These are phyloP conservation scores for Heliocidaris erythrogramma DNA, from an alignment of 35 echinoderm and acorn worm genomes.

Conservation along the genomic window DNA sequence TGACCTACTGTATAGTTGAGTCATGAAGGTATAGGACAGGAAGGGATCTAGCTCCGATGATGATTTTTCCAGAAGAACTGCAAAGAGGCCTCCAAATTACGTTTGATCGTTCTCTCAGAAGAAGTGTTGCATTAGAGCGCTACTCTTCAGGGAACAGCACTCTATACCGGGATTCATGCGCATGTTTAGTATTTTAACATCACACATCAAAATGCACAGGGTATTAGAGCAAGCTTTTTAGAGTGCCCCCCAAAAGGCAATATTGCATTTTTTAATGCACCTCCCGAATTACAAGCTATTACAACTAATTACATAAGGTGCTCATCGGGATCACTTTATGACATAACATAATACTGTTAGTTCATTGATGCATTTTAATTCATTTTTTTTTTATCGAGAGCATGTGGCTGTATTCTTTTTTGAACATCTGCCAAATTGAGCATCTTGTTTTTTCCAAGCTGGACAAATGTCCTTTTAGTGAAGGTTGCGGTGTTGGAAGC, in stretches of 20 bases:
- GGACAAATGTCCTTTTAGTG: too few relatives aligned
- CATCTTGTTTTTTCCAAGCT: background rate
- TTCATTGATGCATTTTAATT: background rate
- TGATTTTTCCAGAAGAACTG: background rate
- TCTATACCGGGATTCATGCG: background rate
- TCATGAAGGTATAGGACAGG: background rate
- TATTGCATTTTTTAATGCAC: constrained; percentile 18
- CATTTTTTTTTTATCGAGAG: background rate
- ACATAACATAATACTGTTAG: background rate
- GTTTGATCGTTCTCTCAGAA: background rate
- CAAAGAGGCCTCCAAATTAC: background rate
- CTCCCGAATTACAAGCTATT: background rate
- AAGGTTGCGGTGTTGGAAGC: background rate
- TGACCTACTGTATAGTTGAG: background rate
- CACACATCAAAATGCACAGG: background rate
- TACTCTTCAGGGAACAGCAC: background rate
- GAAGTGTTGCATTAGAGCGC: background rate
- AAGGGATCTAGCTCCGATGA: background rate
- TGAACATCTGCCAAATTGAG: background rate
- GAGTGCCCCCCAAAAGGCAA: background rate
- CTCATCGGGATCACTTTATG: background rate
- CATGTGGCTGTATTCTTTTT: too few relatives aligned
- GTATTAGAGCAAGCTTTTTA: background rate
- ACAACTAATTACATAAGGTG: background rate
- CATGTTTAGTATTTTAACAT: background rate